These are phyloP conservation scores for Stenopsyche tienmushanensis DNA, from an alignment of 1,140 invertebrate species.

Conservation along the genomic window DNA sequence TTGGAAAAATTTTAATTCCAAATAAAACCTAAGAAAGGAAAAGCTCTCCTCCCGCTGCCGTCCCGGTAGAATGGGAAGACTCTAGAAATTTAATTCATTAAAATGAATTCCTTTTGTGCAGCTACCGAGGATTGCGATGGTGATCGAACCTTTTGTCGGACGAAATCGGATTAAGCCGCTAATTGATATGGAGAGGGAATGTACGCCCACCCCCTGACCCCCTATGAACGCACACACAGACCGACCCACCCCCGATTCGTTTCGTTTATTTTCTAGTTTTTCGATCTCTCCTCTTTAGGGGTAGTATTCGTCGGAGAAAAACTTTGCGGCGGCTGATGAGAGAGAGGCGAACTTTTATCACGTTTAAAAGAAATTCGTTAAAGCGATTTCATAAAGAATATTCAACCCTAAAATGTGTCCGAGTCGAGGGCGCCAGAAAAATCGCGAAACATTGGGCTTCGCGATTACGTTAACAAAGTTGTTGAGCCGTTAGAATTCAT, in stretches of 20 bases:
- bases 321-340: no score
- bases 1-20: constrained; percentile 29
- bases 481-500: no score
- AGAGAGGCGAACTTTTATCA: no score
- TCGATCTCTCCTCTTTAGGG: no score
- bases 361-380: no score
- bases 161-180: constrained; percentile 39
- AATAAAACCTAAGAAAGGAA: background rate
- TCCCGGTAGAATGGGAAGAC: background rate
- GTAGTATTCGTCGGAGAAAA: no score
- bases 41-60: background rate
- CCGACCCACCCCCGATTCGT: background rate
- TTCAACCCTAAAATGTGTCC: no score
- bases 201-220: background rate
- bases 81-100: constrained; percentile 42
- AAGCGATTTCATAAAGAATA: no score
- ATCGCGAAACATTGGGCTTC: no score
- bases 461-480: no score
- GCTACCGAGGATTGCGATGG: constrained; percentile 30
- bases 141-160: constrained; percentile 41
- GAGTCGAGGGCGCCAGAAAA: no score
- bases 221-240: background rate
- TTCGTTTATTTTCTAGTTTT: background rate
- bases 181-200: constrained; percentile 40
- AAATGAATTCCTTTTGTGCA: constrained; percentile 42